Base-by-base conservation (phyloP, 2,113 vertebrate species). In the Oncorhynchus nerka region DNA sequence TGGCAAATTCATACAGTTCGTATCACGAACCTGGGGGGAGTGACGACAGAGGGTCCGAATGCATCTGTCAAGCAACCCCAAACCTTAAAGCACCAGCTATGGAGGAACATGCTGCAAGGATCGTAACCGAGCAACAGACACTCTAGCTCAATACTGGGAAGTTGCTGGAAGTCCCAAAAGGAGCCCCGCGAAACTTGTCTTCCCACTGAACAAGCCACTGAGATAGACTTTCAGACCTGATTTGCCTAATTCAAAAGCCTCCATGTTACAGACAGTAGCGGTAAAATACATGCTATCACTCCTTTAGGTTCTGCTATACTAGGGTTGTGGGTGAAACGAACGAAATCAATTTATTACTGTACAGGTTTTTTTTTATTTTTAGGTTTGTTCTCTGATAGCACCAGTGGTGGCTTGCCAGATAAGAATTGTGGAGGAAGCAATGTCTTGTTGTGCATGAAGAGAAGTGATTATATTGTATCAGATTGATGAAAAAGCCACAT, bases 211-310 rank as follows among this genome's bases (percentile, higher is more conserved):
- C 34, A 39, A 8, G 34, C 6, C 34, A 39, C 34, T 45, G 39
- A 45, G 2, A 45, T 45, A 76, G 68, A 67, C 19, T n/a, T 76
- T 73, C 1, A 1, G 55, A 57, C 72, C 45, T 5, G 39, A 64
- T 75, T 85, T 83, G 84, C 85, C 88, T 89, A 91, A 88, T 81
- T 75, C 68, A 82, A 32, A 13, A 74, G 74, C 34, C 39, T 49
- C 68, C 16, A 15, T 22, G 5, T 48, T 22, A 24, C 20, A 39
- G 20, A 19, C n/a, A 24, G 34, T 70, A 5, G 76, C 2, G 45
- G 13, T 28, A 72, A 24, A 20, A 75, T 15, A 75, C 83, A 80
- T 86, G 75, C 69, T 19, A 8, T 68, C 72, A 22, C 57, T 70
- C 19, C n/a, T 3, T 15, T 3, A 64, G 51, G 65, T 67, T 28